These are phyloP conservation scores for Nerophis lumbriciformis DNA, from an alignment of 2,113 vertebrate genomes.

Conservation along the genomic window DNA sequence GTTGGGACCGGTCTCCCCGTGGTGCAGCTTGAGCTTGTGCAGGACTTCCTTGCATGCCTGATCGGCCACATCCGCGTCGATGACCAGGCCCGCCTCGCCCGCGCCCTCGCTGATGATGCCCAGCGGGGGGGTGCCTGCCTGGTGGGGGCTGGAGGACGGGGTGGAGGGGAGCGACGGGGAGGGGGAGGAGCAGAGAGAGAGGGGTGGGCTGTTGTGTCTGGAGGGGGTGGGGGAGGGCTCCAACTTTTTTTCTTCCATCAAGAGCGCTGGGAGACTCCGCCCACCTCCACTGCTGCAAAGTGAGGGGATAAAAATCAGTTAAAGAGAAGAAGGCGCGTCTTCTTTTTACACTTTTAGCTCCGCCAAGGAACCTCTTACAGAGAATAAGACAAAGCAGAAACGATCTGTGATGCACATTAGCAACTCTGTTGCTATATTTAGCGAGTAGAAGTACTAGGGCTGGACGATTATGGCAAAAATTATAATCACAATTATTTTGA, in stretches of 20 bases:
- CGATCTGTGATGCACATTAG: no score
- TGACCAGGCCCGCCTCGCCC: slow-evolving; percentile 77
- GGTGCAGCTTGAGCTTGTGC: slow-evolving; percentile 77
- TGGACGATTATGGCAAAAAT: no score
- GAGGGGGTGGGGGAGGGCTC: slow-evolving; percentile 49
- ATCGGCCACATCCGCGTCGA: slow-evolving; percentile 85
- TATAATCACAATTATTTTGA: no score
- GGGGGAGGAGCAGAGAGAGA: slow-evolving; percentile 56
- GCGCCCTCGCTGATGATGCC: slow-evolving; percentile 83
- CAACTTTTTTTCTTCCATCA: slow-evolving; percentile 77
- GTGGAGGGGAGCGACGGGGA: slow-evolving; percentile 57
- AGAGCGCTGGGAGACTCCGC: slow-evolving; percentile 45
- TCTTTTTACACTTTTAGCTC: no score
- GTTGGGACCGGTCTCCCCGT: not conserved
- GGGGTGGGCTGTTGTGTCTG: slow-evolving; percentile 44
- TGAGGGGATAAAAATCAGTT: slow-evolving; percentile 3
- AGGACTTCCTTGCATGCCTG: slow-evolving; percentile 87
- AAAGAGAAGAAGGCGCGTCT: no score
- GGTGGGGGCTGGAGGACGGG: slow-evolving; percentile 37
- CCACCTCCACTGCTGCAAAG: slow-evolving; percentile 46
- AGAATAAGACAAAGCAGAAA: no score
- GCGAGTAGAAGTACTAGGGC: no score
- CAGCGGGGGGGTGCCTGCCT: slow-evolving; percentile 62
- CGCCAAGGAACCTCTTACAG: no score
- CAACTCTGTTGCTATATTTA: no score